Evolutionary conservation across 2,888 invertebrate species (phyloP), one percentile per base, ranked within the genome.

Genomic region (Abrostola triplasia): DNA sequence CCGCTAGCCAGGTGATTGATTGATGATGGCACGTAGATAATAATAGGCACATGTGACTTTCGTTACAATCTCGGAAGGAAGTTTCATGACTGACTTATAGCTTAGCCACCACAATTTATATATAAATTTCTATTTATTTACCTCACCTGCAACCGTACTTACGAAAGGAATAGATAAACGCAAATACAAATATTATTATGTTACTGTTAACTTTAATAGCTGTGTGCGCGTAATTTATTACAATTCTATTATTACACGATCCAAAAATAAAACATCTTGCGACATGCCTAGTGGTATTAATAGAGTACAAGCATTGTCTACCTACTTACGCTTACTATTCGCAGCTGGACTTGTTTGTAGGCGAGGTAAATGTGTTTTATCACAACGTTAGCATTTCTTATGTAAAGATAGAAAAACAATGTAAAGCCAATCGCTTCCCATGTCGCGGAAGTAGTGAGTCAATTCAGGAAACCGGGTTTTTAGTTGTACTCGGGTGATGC

Each of bases 1-100:
- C 73, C 68, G 58, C 67, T 79, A 76, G 82, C 84, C 90, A 89
- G 89, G 87, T 92, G 92, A 93, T 91, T 91, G 93, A 93, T 92
- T 89, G 89, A 88, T 88, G 90, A 90, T 88, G 85, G 84, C 86
- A 83, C 81, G 81, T 80, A 83, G 85, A 88, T 88, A 91, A 90
- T 92, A 86, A 91, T 92, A 92, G 88, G 86, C 70, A 62, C 73
- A 59, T 84, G 78, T 82, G 84, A 87, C 86, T 84, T 81, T 82
- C 81, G 77, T 81, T 64, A 80, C 64, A 67, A 79, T 81, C 82
- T 84, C 81, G 84, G 84, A 87, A 89, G 84, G 79, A 85, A 86
- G 82, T 77, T 82, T 80, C 37, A 58, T 36, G 36, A 49, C 6
- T 58, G 13, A 10, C 44, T 10, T 4, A 55, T 41, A 50, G 41